A percentile compares a stretch with the other conserved stretches of the same genome.
Conservation (phyloP, 2,797 vertebrate genomes). For the Pseudomugil tenellus region DNA sequence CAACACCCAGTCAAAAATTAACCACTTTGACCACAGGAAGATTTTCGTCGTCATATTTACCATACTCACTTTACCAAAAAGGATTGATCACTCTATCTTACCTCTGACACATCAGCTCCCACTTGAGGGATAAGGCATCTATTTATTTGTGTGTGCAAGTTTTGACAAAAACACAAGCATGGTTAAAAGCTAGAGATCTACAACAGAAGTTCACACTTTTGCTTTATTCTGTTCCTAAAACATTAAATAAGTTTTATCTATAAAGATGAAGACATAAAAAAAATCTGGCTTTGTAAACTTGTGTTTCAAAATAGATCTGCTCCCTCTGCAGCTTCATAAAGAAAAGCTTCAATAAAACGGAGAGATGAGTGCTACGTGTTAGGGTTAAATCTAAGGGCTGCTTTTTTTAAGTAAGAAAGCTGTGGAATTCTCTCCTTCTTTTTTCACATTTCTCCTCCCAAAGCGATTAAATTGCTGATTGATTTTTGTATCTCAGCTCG, state of each 20-base stretch:
- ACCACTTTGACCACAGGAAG: slow-evolving; percentile 45
- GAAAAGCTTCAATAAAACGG: slow-evolving; percentile 64
- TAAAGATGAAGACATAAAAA: slow-evolving; percentile 7
- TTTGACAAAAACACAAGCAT: slow-evolving; percentile 36
- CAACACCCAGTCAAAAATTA: slow-evolving; percentile 59
- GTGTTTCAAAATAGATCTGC: slow-evolving; percentile 65
- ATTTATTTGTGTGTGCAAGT: slow-evolving; percentile 26
- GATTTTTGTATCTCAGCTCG: slow-evolving; percentile 85
- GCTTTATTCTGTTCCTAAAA: slow-evolving; percentile 39
- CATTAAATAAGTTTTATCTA: slow-evolving; percentile 42
- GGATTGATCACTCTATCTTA: slow-evolving; percentile 4
- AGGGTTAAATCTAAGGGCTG: slow-evolving; percentile 76
- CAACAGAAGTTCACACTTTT: slow-evolving; percentile 34
- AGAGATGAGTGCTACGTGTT: slow-evolving; percentile 58
- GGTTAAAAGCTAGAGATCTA: slow-evolving; percentile 43
- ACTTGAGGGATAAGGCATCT: slow-evolving; percentile 5
- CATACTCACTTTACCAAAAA: slow-evolving; percentile 1
- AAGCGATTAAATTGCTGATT: slow-evolving; percentile 87
- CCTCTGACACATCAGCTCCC: slow-evolving; percentile 36
- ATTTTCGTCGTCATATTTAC: slow-evolving; percentile 23
- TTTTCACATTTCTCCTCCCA: slow-evolving; percentile 63
- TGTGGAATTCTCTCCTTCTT: slow-evolving; percentile 69
- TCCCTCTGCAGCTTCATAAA: slow-evolving; percentile 58
- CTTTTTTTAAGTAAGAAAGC: slow-evolving; percentile 75
- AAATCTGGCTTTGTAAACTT: slow-evolving; percentile 55